phyloP scores from a whole-genome alignment of 2,113 vertebrate genomes.

The Ia io region DNA sequence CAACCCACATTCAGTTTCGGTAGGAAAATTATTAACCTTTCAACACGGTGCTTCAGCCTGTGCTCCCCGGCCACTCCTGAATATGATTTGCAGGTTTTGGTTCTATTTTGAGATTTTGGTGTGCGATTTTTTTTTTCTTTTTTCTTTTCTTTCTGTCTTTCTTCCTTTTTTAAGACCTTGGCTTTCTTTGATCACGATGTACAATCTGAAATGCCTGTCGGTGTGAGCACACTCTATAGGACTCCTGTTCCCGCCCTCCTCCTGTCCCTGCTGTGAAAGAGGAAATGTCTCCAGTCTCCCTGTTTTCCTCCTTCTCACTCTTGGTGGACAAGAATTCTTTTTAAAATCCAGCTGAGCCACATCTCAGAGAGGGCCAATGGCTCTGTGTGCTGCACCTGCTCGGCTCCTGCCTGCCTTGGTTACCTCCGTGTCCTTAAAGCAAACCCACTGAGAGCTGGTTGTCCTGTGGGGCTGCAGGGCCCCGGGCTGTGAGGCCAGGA shows the following conservation, averaged over 20 bases:
- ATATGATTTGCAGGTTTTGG: slow-evolving; percentile 68
- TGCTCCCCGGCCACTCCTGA: slow-evolving; percentile 50
- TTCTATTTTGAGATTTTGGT: slow-evolving; percentile 67
- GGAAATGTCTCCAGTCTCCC: slow-evolving; percentile 10
- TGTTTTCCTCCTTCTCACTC: neutral
- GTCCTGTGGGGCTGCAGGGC: neutral
- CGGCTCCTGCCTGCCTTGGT: neutral
- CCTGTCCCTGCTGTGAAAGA: neutral
- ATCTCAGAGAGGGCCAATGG: neutral
- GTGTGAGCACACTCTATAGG: neutral
- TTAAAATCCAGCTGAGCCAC: neutral
- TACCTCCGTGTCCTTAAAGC: neutral
- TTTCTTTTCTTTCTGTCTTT: neutral
- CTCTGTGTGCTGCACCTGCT: neutral
- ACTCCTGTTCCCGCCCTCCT: neutral
- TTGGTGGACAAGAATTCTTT: neutral
- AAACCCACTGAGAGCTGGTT: neutral
- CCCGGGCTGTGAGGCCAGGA: neutral
- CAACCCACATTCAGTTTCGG: slow-evolving; percentile 97
- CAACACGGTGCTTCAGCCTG: slow-evolving; percentile 79
- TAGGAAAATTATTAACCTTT: slow-evolving; percentile 98
- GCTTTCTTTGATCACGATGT: slow-evolving; percentile 45
- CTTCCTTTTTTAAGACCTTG: neutral
- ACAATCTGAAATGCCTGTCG: neutral
- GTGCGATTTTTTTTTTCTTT: slow-evolving; percentile 9